Evolutionary conservation across 2,888 invertebrate species (phyloP).

Genomic region (Noctua janthe): DNA sequence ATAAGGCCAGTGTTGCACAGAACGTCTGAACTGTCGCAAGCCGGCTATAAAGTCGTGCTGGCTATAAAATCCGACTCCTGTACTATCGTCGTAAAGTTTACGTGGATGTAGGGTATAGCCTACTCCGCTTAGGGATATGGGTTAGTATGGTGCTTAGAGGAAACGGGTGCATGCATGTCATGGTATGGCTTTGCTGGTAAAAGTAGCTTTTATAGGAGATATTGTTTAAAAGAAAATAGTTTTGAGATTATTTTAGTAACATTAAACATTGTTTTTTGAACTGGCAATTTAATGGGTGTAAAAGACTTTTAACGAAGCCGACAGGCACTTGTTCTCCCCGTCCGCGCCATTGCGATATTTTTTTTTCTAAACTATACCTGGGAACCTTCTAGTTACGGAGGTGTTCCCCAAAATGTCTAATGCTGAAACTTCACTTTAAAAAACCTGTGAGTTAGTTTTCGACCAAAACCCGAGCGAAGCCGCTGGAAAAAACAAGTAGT

Average conservation of each 20-base stretch:
- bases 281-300: too few species aligned
- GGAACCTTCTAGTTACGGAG: too few species aligned
- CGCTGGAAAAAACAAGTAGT: background rate
- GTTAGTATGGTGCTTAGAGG: slow-evolving; percentile 44
- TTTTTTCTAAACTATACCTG: too few species aligned
- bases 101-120: slow-evolving; percentile 50
- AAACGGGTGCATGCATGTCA: slow-evolving; percentile 22
- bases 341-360: too few species aligned
- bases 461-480: too few species aligned
- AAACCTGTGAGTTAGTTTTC: too few species aligned
- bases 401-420: too few species aligned
- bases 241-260: background rate
- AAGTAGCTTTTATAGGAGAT: background rate
- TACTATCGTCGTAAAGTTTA: slow-evolving; percentile 52
- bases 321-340: too few species aligned
- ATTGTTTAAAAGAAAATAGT: background rate
- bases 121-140: slow-evolving; percentile 55
- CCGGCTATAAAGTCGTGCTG: slow-evolving; percentile 31
- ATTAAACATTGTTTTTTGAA: too few species aligned
- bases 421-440: too few species aligned
- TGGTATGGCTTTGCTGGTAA: background rate
- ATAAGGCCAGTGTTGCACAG: slow-evolving; percentile 50
- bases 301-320: too few species aligned
- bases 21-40: slow-evolving; percentile 47
- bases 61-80: slow-evolving; percentile 47